phyloP scores from a whole-genome alignment of 2,888 invertebrate genomes.

The Tenthredo mesomela region DNA sequence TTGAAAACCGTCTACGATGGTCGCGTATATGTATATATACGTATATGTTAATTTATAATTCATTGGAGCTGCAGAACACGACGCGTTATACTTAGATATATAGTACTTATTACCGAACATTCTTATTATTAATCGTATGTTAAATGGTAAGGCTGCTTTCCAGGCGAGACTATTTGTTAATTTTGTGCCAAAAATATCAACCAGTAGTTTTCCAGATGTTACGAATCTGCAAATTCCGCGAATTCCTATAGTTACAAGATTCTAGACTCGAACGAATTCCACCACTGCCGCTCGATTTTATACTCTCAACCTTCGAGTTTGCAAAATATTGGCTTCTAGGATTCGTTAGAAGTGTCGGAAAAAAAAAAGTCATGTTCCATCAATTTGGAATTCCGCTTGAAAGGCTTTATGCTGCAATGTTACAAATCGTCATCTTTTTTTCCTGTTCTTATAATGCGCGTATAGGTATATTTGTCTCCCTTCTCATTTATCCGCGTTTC shows the following conservation, averaged over 20 bases:
- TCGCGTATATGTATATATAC: no score
- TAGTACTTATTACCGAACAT: neutral
- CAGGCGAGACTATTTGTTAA: neutral
- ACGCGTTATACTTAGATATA: neutral
- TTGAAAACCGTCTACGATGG: conserved; percentile 55
- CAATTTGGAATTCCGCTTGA: neutral
- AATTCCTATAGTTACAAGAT: neutral
- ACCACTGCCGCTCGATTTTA: neutral
- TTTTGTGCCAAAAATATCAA: neutral
- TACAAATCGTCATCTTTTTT: neutral
- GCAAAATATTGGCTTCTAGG: neutral
- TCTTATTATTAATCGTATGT: neutral
- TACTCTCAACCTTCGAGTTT: neutral
- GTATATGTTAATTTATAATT: conserved; percentile 61
- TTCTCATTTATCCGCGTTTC: neutral
- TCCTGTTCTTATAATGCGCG: neutral
- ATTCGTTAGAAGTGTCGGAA: neutral
- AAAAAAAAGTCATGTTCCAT: neutral
- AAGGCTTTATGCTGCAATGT: neutral
- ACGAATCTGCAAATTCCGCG: neutral
- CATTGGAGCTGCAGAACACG: neutral
- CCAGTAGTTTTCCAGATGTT: neutral
- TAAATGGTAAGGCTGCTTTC: neutral
- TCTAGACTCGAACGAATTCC: neutral
- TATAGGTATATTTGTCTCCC: neutral